phyloP scores from a whole-genome alignment of 2,113 vertebrate species.

The Pleuronectes platessa region DNA sequence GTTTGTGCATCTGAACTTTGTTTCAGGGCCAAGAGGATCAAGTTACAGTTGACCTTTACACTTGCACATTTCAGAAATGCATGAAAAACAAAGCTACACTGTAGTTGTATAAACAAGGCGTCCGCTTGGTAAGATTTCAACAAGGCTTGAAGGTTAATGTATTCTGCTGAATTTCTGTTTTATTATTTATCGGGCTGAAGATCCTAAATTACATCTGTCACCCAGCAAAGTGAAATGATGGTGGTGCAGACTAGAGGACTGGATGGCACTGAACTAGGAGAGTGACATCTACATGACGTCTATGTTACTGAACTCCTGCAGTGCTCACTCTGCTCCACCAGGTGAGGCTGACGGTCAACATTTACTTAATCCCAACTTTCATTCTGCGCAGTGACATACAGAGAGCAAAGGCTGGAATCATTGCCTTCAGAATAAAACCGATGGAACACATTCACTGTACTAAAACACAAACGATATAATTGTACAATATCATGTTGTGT shows the following conservation, averaged over 20 bases:
- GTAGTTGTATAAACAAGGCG: no score
- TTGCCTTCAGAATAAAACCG: neutral
- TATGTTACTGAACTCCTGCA: slow-evolving; percentile 38
- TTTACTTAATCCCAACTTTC: slow-evolving; percentile 1
- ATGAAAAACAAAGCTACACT: no score
- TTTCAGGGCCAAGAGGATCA: slow-evolving; percentile 10
- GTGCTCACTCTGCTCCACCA: slow-evolving; percentile 59
- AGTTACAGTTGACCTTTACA: slow-evolving; percentile 44
- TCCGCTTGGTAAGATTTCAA: no score
- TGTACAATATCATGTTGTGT: neutral
- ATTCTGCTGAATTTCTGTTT: neutral
- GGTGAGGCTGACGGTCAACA: slow-evolving; percentile 59
- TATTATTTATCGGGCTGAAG: neutral
- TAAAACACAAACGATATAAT: neutral
- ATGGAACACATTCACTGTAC: neutral
- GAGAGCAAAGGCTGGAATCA: neutral
- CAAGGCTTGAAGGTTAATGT: no score
- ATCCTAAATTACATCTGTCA: neutral
- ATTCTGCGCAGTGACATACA: neutral
- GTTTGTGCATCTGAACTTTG: slow-evolving; percentile 13
- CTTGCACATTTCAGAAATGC: slow-evolving; percentile 6
- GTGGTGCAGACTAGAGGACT: neutral
- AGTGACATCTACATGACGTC: neutral
- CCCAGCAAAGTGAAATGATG: neutral
- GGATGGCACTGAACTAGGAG: neutral